Percentiles rank a stretch among this genome's conserved stretches.
Conservation (phyloP, 2,113 vertebrate genomes). For the Cyphomyrus plagiostoma region DNA sequence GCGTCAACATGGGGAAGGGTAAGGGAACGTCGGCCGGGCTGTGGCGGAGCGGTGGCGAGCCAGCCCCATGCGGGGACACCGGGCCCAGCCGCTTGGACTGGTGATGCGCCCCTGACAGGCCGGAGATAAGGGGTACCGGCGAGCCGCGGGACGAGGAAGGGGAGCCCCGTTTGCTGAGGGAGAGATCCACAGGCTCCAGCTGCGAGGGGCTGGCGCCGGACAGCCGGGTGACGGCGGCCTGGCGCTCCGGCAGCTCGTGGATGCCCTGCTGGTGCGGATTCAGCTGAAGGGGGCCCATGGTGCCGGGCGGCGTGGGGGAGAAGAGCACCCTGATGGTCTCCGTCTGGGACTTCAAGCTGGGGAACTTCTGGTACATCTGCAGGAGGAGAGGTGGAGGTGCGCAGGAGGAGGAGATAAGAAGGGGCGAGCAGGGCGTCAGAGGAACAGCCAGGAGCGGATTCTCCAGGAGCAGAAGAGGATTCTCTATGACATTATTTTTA, state of each 20-base stretch:
- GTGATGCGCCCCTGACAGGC: conserved; percentile 41
- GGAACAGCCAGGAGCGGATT: neutral
- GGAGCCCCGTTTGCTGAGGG: conserved; percentile 79
- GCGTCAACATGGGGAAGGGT: conserved; percentile 70
- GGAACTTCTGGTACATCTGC: conserved; percentile 38
- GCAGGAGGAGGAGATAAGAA: neutral
- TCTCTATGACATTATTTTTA: neutral
- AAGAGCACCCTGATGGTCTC: conserved; percentile 55
- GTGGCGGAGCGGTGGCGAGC: conserved; percentile 31
- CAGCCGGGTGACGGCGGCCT: conserved; percentile 37
- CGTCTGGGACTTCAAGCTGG: conserved; percentile 43
- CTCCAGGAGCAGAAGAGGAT: neutral
- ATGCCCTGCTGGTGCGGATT: conserved; percentile 40
- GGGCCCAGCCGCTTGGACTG: conserved; percentile 42
- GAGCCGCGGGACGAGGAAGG: conserved; percentile 66
- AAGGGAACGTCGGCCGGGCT: conserved; percentile 60
- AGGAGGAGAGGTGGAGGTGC: neutral
- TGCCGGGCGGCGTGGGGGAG: conserved; percentile 33
- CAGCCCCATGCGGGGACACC: conserved; percentile 57
- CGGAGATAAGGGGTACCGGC: conserved; percentile 61
- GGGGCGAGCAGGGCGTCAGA: neutral
- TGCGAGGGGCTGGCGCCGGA: conserved; percentile 66
- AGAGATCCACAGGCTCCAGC: conserved; percentile 91
- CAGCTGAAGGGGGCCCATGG: conserved; percentile 29
- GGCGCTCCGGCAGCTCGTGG: conserved; percentile 7